Conservation (phyloP, 2,797 vertebrate species). For the Chaenodraco wilsoni region DNA sequence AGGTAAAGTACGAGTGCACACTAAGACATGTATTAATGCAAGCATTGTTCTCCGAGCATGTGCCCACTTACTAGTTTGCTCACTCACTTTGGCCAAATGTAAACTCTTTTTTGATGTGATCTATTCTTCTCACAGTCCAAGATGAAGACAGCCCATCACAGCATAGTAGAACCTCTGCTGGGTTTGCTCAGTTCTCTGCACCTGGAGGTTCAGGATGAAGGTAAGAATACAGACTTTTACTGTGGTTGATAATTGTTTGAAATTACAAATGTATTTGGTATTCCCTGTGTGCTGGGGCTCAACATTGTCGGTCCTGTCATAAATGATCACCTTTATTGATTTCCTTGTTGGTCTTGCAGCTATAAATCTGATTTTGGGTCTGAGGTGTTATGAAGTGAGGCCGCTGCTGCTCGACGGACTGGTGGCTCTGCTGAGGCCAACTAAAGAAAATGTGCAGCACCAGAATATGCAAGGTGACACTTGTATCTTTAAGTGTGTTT, state of each 20-base stretch:
- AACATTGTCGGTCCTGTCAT: background rate
- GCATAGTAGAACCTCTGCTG: constrained; percentile 81
- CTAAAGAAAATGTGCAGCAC: constrained; percentile 46
- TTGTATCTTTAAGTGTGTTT: background rate
- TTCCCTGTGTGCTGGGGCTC: too few relatives aligned
- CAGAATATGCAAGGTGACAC: constrained; percentile 75
- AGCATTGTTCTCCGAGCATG: too few relatives aligned
- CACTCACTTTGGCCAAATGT: background rate
- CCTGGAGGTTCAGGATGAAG: constrained; percentile 85
- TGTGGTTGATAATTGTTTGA: background rate
- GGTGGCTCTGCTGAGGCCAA: constrained; percentile 80
- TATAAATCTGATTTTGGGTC: constrained; percentile 82
- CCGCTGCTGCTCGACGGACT: constrained; percentile 80
- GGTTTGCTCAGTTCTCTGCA: constrained; percentile 79
- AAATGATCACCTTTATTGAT: background rate
- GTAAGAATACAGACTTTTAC: constrained; percentile 57
- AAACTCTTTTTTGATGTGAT: background rate
- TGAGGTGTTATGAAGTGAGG: constrained; percentile 77
- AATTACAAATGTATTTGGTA: background rate
- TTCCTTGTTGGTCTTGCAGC: constrained; percentile 67
- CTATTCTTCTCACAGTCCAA: constrained; percentile 65
- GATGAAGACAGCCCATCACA: constrained; percentile 71
- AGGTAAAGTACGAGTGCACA: constrained; percentile 69
- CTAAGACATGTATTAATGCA: background rate
- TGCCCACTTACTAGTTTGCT: background rate